phyloP scores from a whole-genome alignment of 2,888 invertebrate genomes.

The Drosophila niveifrons region DNA sequence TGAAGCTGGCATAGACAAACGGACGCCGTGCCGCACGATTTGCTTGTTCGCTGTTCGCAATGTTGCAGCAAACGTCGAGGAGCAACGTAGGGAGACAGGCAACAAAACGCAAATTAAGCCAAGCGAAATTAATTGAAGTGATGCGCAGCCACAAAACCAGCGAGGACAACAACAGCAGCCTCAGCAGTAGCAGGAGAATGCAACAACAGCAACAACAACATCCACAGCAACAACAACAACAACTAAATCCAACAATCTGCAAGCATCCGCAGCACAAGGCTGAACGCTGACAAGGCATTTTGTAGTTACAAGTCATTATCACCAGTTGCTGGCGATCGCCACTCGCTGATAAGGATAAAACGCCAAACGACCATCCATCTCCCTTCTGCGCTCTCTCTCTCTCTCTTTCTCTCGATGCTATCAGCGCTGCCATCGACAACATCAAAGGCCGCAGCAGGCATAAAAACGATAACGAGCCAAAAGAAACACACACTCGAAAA shows the following conservation, averaged over 20 bases:
- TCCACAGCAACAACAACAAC: slow-evolving; percentile 42
- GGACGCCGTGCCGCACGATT: slow-evolving; percentile 84
- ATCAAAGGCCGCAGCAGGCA: slow-evolving; percentile 59
- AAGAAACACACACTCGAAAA: slow-evolving; percentile 54
- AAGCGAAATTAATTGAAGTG: slow-evolving; percentile 78
- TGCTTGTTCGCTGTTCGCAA: slow-evolving; percentile 77
- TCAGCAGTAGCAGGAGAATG: slow-evolving; percentile 6
- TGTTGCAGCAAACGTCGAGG: slow-evolving; percentile 7
- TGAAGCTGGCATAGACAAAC: slow-evolving; percentile 83
- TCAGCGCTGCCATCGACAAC: slow-evolving; percentile 72
- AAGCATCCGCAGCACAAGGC: slow-evolving; percentile 36
- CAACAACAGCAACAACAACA: background rate
- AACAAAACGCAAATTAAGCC: slow-evolving; percentile 78
- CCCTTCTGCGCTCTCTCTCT: background rate
- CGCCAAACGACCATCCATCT: slow-evolving; percentile 22
- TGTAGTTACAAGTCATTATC: slow-evolving; percentile 84
- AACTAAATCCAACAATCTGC: slow-evolving; percentile 52
- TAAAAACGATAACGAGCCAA: slow-evolving; percentile 67
- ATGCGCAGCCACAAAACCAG: slow-evolving; percentile 65
- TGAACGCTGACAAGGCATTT: slow-evolving; percentile 81
- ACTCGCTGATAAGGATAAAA: slow-evolving; percentile 64
- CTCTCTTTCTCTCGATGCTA: slow-evolving; percentile 36
- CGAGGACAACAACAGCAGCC: slow-evolving; percentile 19
- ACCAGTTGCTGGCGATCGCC: slow-evolving; percentile 75
- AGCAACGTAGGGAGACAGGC: slow-evolving; percentile 35